Base-by-base conservation (phyloP, 2,888 invertebrate genomes). In the Thereva unica region DNA sequence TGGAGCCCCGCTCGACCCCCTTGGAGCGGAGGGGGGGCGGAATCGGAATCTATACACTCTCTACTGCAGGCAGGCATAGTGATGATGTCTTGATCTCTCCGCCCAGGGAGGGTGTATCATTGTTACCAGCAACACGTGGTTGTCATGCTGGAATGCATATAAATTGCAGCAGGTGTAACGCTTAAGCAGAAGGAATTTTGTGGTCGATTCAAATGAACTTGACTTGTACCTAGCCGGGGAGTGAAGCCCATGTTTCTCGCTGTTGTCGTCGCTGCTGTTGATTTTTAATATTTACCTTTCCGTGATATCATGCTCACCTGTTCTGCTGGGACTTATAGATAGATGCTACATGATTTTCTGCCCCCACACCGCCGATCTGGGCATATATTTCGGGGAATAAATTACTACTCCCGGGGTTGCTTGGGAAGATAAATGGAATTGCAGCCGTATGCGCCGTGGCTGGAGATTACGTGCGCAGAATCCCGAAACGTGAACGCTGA, bases 161-260 rank as follows among this genome's bases (percentile, higher is more conserved):
- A 50, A 61, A 61, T 61, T 61, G 61, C 61, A 61, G 61, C 61
- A 61, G 61, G 61, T 61, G 61, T 37, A 61, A 61, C 50, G 61
- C 61, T 50, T 61, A 59, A 42, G 61, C 41, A 61, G 42, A 50
- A 50, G 61, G 61, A 50, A 61, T 61, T 61, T 61, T 61, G 61
- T 61, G 61, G 61, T 61, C 50, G 50, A 61, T 61, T 50, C 61
- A 38, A 50, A 61, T 50, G 61, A 61, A 50, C 61, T 61, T 61
- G 41, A 37, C 61, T 41, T 34, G 34, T 10, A 61, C 50, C 49
- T 61, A 40, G 50, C 50, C 61, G 49, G 61, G 50, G 49, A 49
- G 50, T 49, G 45, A 59, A 47, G 45, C 44, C 50, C 50, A 41
- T 61, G 61, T 49, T 61, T 12, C 12, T 45, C 44, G 42, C 55